Base-by-base conservation (phyloP, 2,888 invertebrate genomes). In the Eilema sororculum region DNA sequence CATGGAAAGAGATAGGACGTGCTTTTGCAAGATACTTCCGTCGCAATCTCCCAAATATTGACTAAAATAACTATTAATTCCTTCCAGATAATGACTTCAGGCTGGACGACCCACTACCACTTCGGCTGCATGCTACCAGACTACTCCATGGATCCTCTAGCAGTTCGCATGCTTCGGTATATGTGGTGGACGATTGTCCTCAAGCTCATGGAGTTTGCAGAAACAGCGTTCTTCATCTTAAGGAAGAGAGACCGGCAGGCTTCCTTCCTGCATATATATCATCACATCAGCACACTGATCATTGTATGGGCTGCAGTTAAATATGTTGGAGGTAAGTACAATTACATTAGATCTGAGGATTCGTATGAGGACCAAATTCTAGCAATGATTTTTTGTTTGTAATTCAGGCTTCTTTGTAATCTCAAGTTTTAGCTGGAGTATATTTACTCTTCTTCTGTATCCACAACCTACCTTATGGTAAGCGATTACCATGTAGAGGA, bases 171-270 rank as follows among this genome's bases (percentile, higher is more conserved):
- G 94, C 91, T 96, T 0, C 76, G 87, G 20, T 95, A 96, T 84
- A 87, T 96, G 3, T 97, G 97, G 96, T 97, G 96, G 95, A 94
- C 96, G 0, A 88, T 96, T 61, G 90, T 96, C 65, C 84, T 97
- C 0, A 98, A 97, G 90, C 81, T 97, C 6, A 77, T 95, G 28
- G 98, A 98, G 86, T 89, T 98, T 2, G 80, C 95, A 0, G 98
- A 98, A 88, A 98, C 98, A 0, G 86, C 96, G 6, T 96, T 97
- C 87, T 98, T 98, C 84, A 91, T 97, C 20, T 86, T 98, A 79
- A 95, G 98, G 73, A 97, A 97, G 89, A 97, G 97, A 86, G 94
- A 96, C 72, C 96, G 96, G 61, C 98, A 98, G 91, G 96, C 97
- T 9, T 96, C 97, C 0, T 96, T 96, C 75, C 91, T 98, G 62